Conservation (phyloP, 2,888 invertebrate species). For the Andrena fulva region DNA sequence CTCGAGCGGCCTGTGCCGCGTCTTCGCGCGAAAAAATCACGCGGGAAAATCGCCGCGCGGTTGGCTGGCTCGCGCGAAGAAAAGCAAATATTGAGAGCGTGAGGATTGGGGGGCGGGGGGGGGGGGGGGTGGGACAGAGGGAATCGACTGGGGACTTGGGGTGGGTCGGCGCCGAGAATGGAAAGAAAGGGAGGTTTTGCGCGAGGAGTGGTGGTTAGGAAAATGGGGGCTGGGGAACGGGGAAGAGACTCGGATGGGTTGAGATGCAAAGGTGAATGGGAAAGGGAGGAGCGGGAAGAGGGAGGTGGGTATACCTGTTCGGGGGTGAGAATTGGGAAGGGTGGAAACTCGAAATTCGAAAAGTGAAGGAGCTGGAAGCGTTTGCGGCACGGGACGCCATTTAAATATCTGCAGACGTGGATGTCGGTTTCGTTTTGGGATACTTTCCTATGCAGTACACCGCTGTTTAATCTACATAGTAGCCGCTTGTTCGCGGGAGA, state of each 20-base stretch:
- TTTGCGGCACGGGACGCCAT: too few species aligned
- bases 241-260: slow-evolving; percentile 17
- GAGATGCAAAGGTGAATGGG: slow-evolving; percentile 20
- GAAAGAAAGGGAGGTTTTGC: slow-evolving; percentile 29
- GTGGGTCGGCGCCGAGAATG: slow-evolving; percentile 22
- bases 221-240: slow-evolving; percentile 11
- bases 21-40: slow-evolving; percentile 45
- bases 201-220: slow-evolving; percentile 24
- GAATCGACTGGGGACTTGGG: slow-evolving; percentile 6
- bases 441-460: too few species aligned
- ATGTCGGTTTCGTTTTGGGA: too few species aligned
- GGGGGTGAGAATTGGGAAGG: background rate
- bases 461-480: too few species aligned
- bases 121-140: background rate
- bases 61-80: slow-evolving; percentile 49
- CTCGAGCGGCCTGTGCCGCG: slow-evolving; percentile 20
- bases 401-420: too few species aligned
- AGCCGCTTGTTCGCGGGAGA: too few species aligned
- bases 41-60: slow-evolving; percentile 28
- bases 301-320: background rate
- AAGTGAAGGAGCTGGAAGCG: background rate
- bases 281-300: background rate
- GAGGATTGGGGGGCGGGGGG: slow-evolving; percentile 26
- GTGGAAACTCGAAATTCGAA: background rate
- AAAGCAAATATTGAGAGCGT: slow-evolving; percentile 65